Percentiles rank a stretch among this genome's conserved stretches.
These are phyloP conservation scores for Pteropus alecto DNA, from an alignment of 2,113 vertebrate genomes.

Conservation along the genomic window DNA sequence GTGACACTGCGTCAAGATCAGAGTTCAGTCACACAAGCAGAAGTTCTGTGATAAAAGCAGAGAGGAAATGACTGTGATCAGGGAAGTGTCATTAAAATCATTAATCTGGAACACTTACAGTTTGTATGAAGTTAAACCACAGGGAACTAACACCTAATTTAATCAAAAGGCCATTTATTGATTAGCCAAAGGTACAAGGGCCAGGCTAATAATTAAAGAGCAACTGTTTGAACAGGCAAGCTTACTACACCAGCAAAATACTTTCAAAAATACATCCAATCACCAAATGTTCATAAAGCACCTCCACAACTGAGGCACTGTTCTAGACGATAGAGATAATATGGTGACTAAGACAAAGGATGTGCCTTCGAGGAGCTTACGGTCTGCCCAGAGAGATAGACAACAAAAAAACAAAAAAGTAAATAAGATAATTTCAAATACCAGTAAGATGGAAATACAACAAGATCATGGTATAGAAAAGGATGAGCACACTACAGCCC, in stretches of 20 bases:
- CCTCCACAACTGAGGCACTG: background rate
- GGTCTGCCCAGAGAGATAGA: background rate
- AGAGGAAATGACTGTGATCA: slow-evolving; percentile 22
- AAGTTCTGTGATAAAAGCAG: slow-evolving; percentile 57
- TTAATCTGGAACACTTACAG: background rate
- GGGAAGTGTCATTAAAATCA: background rate
- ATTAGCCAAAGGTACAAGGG: background rate
- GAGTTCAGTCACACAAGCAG: slow-evolving; percentile 12
- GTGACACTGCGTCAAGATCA: background rate
- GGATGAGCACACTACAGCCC: background rate
- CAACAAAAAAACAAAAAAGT: background rate
- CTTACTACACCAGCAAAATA: background rate
- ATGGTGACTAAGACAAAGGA: background rate
- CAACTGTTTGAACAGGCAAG: background rate
- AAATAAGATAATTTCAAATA: background rate
- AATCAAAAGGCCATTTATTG: background rate
- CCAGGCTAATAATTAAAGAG: slow-evolving; percentile 42
- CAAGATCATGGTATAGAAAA: background rate
- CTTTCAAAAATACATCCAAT: background rate
- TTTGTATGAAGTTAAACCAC: background rate
- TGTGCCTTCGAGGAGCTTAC: background rate
- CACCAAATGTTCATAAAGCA: background rate
- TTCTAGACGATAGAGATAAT: background rate
- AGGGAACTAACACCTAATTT: slow-evolving; percentile 19
- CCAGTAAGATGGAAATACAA: background rate